Conservation (phyloP, 1,140 invertebrate genomes). For the Heliconius nattereri region DNA sequence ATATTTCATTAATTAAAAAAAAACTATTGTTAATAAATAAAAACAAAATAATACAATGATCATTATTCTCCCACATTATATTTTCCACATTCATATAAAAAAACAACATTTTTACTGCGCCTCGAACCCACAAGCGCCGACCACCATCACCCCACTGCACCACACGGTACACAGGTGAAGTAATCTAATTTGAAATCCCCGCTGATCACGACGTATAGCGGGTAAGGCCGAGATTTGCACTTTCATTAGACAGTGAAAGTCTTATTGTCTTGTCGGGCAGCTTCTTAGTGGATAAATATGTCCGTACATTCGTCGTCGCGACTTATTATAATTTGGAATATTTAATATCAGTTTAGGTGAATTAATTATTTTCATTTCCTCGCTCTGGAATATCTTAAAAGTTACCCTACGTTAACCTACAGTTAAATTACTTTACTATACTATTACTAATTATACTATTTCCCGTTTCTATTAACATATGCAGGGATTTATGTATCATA, state of each 20-base stretch:
- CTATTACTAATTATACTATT: too few relatives aligned
- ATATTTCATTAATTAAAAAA: too few relatives aligned
- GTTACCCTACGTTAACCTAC: too few relatives aligned
- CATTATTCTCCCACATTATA: too few relatives aligned
- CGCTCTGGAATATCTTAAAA: neutral
- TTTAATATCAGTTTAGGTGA: neutral
- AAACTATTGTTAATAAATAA: too few relatives aligned
- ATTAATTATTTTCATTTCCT: neutral
- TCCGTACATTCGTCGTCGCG: neutral
- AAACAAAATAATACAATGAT: too few relatives aligned
- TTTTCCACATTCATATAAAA: too few relatives aligned
- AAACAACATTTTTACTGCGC: too few relatives aligned
- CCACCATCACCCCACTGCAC: neutral
- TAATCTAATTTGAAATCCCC: constrained; percentile 12
- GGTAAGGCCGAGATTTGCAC: constrained; percentile 10
- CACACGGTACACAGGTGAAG: neutral
- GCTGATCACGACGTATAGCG: constrained; percentile 10
- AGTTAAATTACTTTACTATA: too few relatives aligned
- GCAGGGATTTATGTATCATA: too few relatives aligned
- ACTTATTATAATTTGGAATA: neutral
- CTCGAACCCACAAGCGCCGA: neutral
- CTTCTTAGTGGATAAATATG: constrained; percentile 8
- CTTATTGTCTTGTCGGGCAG: constrained; percentile 10
- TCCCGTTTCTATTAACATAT: too few relatives aligned
- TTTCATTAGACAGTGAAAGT: constrained; percentile 19